Evolutionary conservation across 1,140 invertebrate genomes (phyloP), one percentile per base, ranked within the genome.

Genomic region (Oppia nitens): DNA sequence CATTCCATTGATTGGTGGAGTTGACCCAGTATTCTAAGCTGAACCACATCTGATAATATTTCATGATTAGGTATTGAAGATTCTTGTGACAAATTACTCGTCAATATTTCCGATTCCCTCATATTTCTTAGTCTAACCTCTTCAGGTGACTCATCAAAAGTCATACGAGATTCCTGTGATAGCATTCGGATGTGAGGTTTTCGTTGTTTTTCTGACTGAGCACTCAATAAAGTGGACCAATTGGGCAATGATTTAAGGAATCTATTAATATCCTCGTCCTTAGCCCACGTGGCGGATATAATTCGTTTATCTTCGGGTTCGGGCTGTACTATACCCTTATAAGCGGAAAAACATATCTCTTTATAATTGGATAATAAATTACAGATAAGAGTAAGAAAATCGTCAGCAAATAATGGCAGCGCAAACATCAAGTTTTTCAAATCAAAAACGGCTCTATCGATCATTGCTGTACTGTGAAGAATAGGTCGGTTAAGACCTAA

Each of bases 231-330:
- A 66, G 82, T 80, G 45, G 78, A 75, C 85, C 85, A 89, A 68
- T 86, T 88, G 1, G 85, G 85, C 27, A 88, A 72, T 12, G 84
- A 84, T 79, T 85, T 85, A 60, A 87, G 78, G 72, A 92, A 89
- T 61, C 88, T 73, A 70, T 82, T 89, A 57, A 96, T 94, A 69
- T 96, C 91, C 63, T 91, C 87, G 72, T 96, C 91, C 63, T 89
- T 87, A 1, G 91, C 78, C 91, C 91, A 95, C 26, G 83, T 81
- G 4, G 87, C 85, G 66, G 86, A 90, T 59, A 89, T 83, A 29
- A 90, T 81, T 53, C 81, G 72, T 64, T 82, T 81, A 64, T 87
- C 84, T 66, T 87, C 83, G 0, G 80, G 77, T 62, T 84, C 82
- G n/a, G 83, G 80, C 66, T 85, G 83, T 1, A 87, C 83, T 59